Evolutionary conservation across 2,797 vertebrate species (phyloP).

Genomic region (Eulemur rubriventer): DNA sequence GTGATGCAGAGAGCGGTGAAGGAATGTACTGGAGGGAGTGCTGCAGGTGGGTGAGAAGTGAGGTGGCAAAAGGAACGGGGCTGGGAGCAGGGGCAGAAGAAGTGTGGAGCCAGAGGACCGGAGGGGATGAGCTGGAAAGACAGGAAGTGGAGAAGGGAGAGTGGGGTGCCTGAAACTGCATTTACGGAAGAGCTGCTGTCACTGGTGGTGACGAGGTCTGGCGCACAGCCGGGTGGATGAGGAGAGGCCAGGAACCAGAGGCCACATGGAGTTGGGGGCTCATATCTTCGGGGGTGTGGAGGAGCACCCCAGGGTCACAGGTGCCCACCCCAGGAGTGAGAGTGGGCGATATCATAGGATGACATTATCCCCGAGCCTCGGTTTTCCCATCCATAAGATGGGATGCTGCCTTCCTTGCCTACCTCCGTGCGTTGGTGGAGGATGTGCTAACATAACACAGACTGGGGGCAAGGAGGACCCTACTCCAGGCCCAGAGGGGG

Average conservation of each 20-base stretch:
- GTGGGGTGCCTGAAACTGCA: too few species aligned
- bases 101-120: background rate
- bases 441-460: background rate
- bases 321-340: background rate
- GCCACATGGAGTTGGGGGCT: background rate
- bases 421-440: fast-evolving
- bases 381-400: background rate
- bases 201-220: background rate
- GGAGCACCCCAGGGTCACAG: background rate
- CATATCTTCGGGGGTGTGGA: background rate
- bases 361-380: background rate
- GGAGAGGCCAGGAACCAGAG: background rate
- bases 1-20: background rate
- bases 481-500: background rate
- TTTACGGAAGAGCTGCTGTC: background rate
- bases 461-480: background rate
- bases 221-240: background rate
- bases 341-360: background rate
- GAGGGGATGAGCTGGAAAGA: background rate
- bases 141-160: background rate
- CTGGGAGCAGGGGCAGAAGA: background rate
- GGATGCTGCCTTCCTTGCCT: background rate
- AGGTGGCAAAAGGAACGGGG: background rate
- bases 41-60: background rate
- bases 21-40: background rate